Evolutionary conservation across 2,888 invertebrate genomes (phyloP).

Genomic region (Gastrophysa polygoni): DNA sequence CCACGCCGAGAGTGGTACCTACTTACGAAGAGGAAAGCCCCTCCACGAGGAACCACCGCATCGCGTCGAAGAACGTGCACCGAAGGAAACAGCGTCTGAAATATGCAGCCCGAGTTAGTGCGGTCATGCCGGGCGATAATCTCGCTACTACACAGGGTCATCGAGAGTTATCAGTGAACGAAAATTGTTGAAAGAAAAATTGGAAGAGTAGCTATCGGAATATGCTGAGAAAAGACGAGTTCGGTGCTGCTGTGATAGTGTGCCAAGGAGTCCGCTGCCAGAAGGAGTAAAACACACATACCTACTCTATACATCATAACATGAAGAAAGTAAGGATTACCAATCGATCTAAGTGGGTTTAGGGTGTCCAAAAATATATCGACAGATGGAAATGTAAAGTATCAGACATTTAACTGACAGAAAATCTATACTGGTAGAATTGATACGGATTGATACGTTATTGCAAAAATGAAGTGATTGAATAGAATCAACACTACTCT

Average conservation of each 20-base stretch:
- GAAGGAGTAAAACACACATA: slow-evolving; percentile 6
- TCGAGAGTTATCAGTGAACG: slow-evolving; percentile 7
- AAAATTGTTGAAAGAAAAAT: neutral
- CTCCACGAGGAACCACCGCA: neutral
- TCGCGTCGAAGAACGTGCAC: neutral
- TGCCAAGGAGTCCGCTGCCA: neutral
- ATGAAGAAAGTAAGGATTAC: slow-evolving; percentile 11
- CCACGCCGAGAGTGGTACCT: neutral
- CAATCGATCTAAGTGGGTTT: neutral
- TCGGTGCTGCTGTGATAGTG: slow-evolving; percentile 14
- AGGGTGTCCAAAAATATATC: too few species aligned
- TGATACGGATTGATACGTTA: too few species aligned
- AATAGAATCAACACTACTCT: too few species aligned
- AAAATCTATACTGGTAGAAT: too few species aligned
- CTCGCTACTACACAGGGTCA: slow-evolving; percentile 9
- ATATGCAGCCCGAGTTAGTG: slow-evolving; percentile 14
- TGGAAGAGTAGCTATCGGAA: neutral
- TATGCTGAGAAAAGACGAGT: neutral
- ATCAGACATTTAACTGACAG: too few species aligned
- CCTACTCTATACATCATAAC: neutral
- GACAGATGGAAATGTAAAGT: too few species aligned
- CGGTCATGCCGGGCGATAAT: slow-evolving; percentile 10
- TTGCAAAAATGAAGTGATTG: too few species aligned
- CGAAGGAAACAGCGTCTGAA: neutral
- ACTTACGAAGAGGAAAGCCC: slow-evolving; percentile 1